Evolutionary conservation across 2,888 invertebrate species (phyloP), one percentile per base, ranked within the genome.

Genomic region (Caenorhabditis sinica): DNA sequence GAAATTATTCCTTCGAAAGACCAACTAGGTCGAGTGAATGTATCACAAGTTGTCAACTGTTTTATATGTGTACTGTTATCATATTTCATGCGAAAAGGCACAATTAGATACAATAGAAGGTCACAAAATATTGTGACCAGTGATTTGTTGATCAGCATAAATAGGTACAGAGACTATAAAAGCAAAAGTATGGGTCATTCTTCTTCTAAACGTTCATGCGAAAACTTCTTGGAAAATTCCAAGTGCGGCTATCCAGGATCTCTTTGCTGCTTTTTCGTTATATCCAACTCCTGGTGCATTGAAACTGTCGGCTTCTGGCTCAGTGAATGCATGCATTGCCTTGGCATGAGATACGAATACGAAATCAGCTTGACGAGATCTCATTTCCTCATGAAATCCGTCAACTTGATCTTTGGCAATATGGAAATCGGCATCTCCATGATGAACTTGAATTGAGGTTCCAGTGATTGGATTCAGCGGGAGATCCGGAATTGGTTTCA

Each of bases 381-480:
- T 75, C 86, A 90, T 86, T 69, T 90, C 90, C 11, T 87, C 85
- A 61, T 88, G 84, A 72, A 91, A 86, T 11, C 60, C 86, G 30
- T 85, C 83, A 11, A 90, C 80, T 81, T 89, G 66, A 30, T 79
- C 71, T 17, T 86, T 89, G 61, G 86, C 86, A 60, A 91, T 85
- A 73, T 91, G 90, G 13, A 69, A 66, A 66, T 91, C 91, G 3
- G 88, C 89, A 68, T 91, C 89, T 28, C 91, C 91, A 63, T 91
- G 90, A 60, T 90, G 89, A 33, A 88, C 87, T 66, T 86, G 86
- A 36, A 89, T 68, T n/a, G 85, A n/a, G 11, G 86, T 82, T 15
- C 77, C 87, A 40, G 63, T 74, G 15, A 83, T 83, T n/a, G 81
- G 81, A 1, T 85, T 85, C 2, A 83, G 58, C 4, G 82, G 73